Evolutionary conservation across 2,113 vertebrate genomes (phyloP), one percentile per base, ranked within the genome.

Genomic region (Vanacampus margaritifer): DNA sequence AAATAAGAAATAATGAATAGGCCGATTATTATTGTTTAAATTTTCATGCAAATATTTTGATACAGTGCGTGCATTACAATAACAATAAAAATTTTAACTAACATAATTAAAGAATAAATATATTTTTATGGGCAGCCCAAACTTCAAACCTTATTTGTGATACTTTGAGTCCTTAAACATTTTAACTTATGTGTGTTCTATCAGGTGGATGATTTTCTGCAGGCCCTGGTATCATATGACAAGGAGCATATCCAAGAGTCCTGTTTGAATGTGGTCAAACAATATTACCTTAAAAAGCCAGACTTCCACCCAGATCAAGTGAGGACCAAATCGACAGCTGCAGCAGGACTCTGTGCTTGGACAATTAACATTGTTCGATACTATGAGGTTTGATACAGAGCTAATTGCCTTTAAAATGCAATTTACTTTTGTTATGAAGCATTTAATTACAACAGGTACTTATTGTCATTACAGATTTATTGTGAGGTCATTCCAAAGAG

Each of bases 211-310:
- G 91, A 93, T 73, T 95, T 95, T 76, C 87, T 93, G 64, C 91
- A 94, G 86, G 86, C 87, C 1, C 82, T 96, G 80, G 87, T 94
- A 48, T 79, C 75, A 41, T 94, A 92, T 58, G 91, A 94, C 86
- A 94, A 95, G 74, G 93, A 95, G 43, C 91, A 93, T 88, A 94
- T 95, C 82, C 93, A 87, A 50, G 91, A 94, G 37, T 88, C 91
- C 73, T 94, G 89, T 80, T 84, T 95, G 53, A 92, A 88, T 89
- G 91, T 94, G 19, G 39, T 91, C 60, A 94, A 94, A 74, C 90
- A 94, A 62, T 79, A 93, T 57, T 93, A 93, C 71, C 79, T 94
- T 78, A 94, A 87, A 79, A 90, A 93, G 45, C 80, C 90, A 1
- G 91, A 93, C 63, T 96, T 97, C 76, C 93, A 91, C 60, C 89